Evolutionary conservation across 2,113 vertebrate genomes (phyloP), one percentile per base, ranked within the genome.

Genomic region (Seriola aureovittata): DNA sequence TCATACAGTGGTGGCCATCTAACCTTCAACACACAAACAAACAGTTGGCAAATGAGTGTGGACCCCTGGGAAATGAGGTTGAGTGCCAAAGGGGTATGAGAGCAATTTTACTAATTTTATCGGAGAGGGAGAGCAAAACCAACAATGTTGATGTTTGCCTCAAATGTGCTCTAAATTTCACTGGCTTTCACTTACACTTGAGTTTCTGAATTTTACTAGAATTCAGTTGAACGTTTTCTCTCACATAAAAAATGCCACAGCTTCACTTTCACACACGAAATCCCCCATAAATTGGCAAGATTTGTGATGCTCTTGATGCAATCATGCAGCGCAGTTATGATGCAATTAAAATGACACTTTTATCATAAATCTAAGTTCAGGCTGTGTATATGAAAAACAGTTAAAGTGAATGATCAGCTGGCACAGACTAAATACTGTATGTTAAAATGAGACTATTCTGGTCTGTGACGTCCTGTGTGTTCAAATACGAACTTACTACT

Each of bases 1-100:
- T 73, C 29, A 50, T 66, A 9, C 42, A 44, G 21, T 4, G 19
- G 72, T 44, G 25, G 23, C 65, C 40, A 19, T 38, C 32, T 32
- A 23, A 29, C 71, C 54, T 76, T 85, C 72, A 85, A 34, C 79
- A 82, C 38, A 34, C 44, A 68, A 5, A 60, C 72, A 60, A 68
- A 63, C 72, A 78, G 80, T 62, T 78, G 85, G n/a, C 75, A 23
- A 48, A 66, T 29, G 50, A 75, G 38, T 23, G 17, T 44, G 40
- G 60, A 16, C 42, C 25, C n/a, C 69, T 63, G 67, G 73, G 72
- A 57, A 55, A 68, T 11, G 14, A 23, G 44, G 16, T 21, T 29
- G 44, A 75, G 21, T 8, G 48, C 14, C 55, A 65, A n/a, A 48
- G 55, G 9, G 58, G 52, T 25, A 21, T 34, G 34, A 36, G 12